Percentiles rank a stretch among this genome's conserved stretches.
These are phyloP conservation scores for Stenotaenia linearis DNA, from an alignment of 2,888 invertebrate species.

Conservation along the genomic window DNA sequence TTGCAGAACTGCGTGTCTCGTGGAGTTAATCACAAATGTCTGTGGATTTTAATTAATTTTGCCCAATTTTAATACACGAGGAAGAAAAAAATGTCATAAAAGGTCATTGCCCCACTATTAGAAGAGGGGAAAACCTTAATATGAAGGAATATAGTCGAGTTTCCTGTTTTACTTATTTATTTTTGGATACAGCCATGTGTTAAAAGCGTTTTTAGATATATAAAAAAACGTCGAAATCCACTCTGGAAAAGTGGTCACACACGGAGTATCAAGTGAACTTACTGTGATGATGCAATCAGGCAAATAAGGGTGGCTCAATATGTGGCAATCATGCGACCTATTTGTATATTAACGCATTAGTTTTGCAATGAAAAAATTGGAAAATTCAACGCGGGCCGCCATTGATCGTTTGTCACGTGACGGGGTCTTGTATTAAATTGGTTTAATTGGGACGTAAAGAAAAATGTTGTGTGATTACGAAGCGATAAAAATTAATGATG, in stretches of 20 bases:
- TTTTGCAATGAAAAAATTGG: no score
- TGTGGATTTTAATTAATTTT: no score
- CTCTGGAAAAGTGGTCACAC: not conserved
- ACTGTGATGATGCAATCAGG: not conserved
- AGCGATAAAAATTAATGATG: not conserved
- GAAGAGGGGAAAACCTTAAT: no score
- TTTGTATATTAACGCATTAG: not conserved
- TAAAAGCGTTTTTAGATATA: not conserved
- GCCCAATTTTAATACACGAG: not conserved
- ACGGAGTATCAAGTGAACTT: not conserved
- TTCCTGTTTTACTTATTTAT: not conserved
- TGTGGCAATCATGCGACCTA: not conserved
- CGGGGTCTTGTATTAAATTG: not conserved
- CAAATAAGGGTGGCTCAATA: not conserved
- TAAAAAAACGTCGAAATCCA: no score
- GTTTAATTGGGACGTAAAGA: not conserved
- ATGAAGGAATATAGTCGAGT: no score
- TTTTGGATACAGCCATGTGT: not conserved
- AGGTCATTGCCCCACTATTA: no score
- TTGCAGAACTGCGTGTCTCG: not conserved
- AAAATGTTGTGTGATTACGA: not conserved
- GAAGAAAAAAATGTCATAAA: not conserved
- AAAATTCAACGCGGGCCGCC: not conserved
- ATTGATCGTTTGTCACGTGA: not conserved
- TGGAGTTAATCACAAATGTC: no score